These are phyloP conservation scores for Columba guinea DNA, from an alignment of 2,797 vertebrate species.

Conservation along the genomic window DNA sequence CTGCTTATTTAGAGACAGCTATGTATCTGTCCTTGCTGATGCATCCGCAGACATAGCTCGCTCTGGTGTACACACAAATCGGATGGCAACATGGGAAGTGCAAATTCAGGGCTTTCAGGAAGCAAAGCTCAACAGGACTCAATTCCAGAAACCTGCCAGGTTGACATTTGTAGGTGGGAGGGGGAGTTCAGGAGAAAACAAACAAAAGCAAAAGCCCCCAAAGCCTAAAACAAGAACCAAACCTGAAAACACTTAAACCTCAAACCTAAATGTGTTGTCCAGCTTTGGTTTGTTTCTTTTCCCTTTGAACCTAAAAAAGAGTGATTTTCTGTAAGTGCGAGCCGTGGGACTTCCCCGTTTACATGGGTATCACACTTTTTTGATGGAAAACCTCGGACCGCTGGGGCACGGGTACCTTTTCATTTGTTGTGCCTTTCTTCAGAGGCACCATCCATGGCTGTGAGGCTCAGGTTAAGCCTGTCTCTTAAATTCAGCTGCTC, in stretches of 20 bases:
- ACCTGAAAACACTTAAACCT: constrained; percentile 32
- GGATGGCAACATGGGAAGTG: background rate
- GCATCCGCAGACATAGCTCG: background rate
- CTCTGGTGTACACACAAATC: background rate
- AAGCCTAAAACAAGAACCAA: constrained; percentile 57
- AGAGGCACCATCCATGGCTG: background rate
- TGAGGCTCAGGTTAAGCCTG: background rate
- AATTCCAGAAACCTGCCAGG: constrained; percentile 57
- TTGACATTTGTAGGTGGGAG: constrained; percentile 52
- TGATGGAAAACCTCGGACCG: background rate
- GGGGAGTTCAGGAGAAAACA: constrained; percentile 53
- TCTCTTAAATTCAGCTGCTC: background rate
- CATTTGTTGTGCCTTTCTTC: background rate
- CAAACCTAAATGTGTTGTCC: constrained; percentile 2
- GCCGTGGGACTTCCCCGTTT: background rate
- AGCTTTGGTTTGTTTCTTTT: constrained; percentile 38
- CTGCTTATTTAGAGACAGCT: background rate
- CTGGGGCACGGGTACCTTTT: background rate
- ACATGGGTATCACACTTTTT: background rate
- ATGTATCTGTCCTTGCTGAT: background rate
- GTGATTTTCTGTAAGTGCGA: constrained; percentile 27
- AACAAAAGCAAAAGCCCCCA: constrained; percentile 52
- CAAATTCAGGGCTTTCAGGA: constrained; percentile 42
- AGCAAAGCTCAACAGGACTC: constrained; percentile 29
- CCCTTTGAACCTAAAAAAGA: background rate